Percentiles rank a stretch among this genome's conserved stretches.
These are phyloP conservation scores for Cosmia trapezina DNA, from an alignment of 2,888 invertebrate species.

Conservation along the genomic window DNA sequence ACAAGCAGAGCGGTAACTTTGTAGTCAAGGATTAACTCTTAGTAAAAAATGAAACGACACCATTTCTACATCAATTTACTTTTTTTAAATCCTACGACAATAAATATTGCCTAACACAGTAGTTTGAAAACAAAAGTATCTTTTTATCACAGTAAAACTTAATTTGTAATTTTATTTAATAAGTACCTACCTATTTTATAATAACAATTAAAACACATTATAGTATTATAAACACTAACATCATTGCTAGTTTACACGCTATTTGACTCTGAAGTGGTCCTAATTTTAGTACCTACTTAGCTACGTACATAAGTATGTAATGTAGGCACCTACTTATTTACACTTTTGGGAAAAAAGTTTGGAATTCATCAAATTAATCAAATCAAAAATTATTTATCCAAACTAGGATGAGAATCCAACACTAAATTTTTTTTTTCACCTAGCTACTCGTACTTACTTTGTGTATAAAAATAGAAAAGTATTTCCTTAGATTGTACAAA, in stretches of 20 bases:
- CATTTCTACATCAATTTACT: slow-evolving; percentile 59
- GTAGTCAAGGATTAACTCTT: too few relatives aligned
- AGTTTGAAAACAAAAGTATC: slow-evolving; percentile 58
- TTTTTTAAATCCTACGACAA: slow-evolving; percentile 53
- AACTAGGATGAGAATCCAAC: too few relatives aligned
- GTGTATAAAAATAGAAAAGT: background rate
- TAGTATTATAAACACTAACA: too few relatives aligned
- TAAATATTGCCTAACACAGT: slow-evolving; percentile 67
- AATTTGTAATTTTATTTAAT: slow-evolving; percentile 35
- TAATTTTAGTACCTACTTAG: background rate
- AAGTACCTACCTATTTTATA: too few relatives aligned
- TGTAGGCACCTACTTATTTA: too few relatives aligned
- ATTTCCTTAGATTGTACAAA: background rate
- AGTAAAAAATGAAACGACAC: slow-evolving; percentile 40
- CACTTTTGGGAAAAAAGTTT: too few relatives aligned
- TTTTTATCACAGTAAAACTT: slow-evolving; percentile 70
- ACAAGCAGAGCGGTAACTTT: background rate
- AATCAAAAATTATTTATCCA: too few relatives aligned
- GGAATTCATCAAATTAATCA: too few relatives aligned
- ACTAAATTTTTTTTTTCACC: too few relatives aligned
- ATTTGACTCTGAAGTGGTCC: slow-evolving; percentile 1
- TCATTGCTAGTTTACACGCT: background rate
- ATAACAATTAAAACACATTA: slow-evolving; percentile 41
- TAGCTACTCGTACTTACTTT: too few relatives aligned
- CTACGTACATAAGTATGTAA: too few relatives aligned